These are phyloP conservation scores for Hydropsyche tenuis DNA, from an alignment of 1,140 invertebrate species.

Conservation along the genomic window DNA sequence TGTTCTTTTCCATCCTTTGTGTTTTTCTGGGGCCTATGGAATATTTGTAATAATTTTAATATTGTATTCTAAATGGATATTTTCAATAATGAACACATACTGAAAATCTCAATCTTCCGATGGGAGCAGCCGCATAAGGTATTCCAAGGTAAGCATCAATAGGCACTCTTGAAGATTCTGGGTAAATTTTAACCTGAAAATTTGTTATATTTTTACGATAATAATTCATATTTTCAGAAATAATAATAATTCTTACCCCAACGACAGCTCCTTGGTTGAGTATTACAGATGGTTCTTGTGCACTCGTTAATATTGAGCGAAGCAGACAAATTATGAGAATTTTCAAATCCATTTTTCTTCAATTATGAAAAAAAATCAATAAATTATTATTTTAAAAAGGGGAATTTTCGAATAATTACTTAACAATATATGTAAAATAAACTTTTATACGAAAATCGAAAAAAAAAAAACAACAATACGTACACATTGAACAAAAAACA, in stretches of 20 bases:
- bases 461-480: too few species aligned
- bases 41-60: conserved; percentile 3
- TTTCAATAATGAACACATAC: conserved; percentile 49
- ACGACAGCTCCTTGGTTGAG: conserved; percentile 50
- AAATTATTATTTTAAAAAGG: too few species aligned
- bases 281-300: conserved; percentile 47
- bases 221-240: conserved; percentile 14
- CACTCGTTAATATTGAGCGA: conserved; percentile 4
- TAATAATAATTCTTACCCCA: conserved; percentile 46
- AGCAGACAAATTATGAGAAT: background rate
- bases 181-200: conserved; percentile 58
- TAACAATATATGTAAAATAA: too few species aligned
- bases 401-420: too few species aligned
- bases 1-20: conserved; percentile 60
- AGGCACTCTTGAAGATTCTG: conserved; percentile 56
- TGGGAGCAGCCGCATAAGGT: conserved; percentile 71
- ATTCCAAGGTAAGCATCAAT: conserved; percentile 72
- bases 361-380: too few species aligned
- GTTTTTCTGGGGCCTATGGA: conserved; percentile 60
- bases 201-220: conserved; percentile 5
- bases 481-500: too few species aligned
- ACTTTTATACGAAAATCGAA: too few species aligned
- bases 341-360: background rate
- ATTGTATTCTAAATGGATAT: conserved; percentile 25
- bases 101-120: conserved; percentile 66